These are phyloP conservation scores for Diceros bicornis DNA, from an alignment of 2,797 vertebrate species.

Conservation along the genomic window DNA sequence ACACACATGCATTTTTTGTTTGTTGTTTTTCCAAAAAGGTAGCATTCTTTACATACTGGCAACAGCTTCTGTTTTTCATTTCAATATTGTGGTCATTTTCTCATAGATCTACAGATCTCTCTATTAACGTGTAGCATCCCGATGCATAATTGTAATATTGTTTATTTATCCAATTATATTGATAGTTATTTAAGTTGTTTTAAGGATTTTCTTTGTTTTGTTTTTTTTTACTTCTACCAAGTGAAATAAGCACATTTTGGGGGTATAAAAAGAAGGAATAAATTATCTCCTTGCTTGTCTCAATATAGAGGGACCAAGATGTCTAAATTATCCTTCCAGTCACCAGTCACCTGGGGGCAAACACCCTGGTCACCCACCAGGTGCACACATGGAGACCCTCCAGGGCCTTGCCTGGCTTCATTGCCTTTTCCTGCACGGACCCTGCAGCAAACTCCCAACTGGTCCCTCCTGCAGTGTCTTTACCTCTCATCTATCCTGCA, in stretches of 20 bases:
- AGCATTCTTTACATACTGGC: not conserved
- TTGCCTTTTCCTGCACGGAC: not conserved
- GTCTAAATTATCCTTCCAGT: not conserved
- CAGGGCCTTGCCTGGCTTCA: too few species aligned
- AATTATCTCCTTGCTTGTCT: not conserved
- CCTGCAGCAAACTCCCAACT: not conserved
- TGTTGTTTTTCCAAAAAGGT: not conserved
- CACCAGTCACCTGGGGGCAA: not conserved
- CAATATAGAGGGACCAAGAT: not conserved
- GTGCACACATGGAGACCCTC: too few species aligned
- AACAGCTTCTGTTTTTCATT: not conserved
- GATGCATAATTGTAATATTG: not conserved
- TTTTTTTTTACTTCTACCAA: not conserved
- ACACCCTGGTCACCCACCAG: rapidly evolving
- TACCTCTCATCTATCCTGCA: not conserved
- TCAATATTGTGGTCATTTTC: not conserved
- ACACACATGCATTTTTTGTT: not conserved
- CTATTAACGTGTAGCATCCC: not conserved
- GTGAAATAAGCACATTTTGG: not conserved
- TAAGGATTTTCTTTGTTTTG: too few species aligned
- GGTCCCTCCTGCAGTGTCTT: not conserved
- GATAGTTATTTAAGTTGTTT: not conserved
- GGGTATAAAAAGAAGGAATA: not conserved
- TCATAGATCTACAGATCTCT: not conserved
- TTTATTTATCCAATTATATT: not conserved